These are phyloP conservation scores for Dinocampus coccinellae DNA, from an alignment of 2,888 invertebrate species.

Conservation along the genomic window DNA sequence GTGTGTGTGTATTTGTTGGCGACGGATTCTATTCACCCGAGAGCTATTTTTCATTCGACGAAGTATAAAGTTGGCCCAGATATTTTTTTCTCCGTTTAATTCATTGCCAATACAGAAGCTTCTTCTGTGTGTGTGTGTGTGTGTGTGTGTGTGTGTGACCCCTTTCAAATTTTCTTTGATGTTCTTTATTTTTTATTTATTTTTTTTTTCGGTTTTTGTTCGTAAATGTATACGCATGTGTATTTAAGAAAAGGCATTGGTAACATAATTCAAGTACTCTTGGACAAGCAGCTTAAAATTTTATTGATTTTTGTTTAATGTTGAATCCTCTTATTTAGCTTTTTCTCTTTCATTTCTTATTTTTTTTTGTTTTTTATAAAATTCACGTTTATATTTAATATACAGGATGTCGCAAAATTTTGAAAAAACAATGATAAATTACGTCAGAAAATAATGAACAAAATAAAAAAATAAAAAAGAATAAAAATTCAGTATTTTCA, in stretches of 20 bases:
- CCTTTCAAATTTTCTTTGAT: conserved; percentile 2
- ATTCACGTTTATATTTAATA: too few relatives aligned
- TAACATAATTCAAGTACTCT: not conserved
- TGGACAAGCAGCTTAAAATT: conserved; percentile 14
- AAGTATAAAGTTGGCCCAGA: conserved; percentile 2
- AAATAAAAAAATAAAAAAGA: too few relatives aligned
- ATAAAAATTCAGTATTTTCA: too few relatives aligned
- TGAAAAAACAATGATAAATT: too few relatives aligned
- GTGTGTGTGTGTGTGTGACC: not conserved
- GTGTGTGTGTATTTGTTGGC: not conserved
- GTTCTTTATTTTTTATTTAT: too few relatives aligned
- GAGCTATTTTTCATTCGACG: conserved; percentile 11
- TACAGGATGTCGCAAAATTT: too few relatives aligned
- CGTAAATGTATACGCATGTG: not conserved
- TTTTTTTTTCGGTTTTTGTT: not conserved
- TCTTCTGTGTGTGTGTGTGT: too few relatives aligned
- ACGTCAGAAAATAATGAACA: too few relatives aligned
- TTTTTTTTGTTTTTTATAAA: too few relatives aligned
- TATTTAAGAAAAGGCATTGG: not conserved
- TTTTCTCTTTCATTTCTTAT: too few relatives aligned
- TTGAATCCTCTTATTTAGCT: not conserved
- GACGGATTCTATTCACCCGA: not conserved
- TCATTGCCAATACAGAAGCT: conserved; percentile 6
- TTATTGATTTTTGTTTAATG: conserved; percentile 12
- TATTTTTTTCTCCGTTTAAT: conserved; percentile 8